Evolutionary conservation across 2,888 invertebrate genomes (phyloP).

Genomic region (Exephanes ischioxanthus): DNA sequence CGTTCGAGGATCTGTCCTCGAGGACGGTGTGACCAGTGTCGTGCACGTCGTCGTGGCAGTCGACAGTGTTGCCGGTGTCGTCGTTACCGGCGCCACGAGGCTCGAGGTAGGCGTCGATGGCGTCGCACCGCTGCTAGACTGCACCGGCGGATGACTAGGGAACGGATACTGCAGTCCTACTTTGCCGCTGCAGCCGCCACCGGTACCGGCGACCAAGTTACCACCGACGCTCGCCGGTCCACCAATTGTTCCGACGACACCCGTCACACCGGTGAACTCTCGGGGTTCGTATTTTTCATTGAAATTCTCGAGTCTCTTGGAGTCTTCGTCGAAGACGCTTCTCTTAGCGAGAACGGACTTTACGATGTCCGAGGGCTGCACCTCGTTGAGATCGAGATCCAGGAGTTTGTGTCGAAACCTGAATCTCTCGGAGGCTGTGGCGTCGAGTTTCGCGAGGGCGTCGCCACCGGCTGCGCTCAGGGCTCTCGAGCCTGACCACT

Average conservation of each 20-base stretch:
- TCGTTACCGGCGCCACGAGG: conserved; percentile 61
- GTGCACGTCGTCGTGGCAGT: conserved; percentile 67
- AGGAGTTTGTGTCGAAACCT: conserved; percentile 91
- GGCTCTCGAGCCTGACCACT: conserved; percentile 92
- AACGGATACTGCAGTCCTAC: conserved; percentile 91
- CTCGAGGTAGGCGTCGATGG: conserved; percentile 57
- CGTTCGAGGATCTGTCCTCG: conserved; percentile 78
- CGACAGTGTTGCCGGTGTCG: conserved; percentile 65
- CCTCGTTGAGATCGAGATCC: conserved; percentile 92
- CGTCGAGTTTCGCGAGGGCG: conserved; percentile 86
- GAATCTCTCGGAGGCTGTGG: conserved; percentile 86
- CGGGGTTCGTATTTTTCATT: conserved; percentile 92
- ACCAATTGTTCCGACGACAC: conserved; percentile 76
- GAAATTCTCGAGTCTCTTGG: conserved; percentile 95
- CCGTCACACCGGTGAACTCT: conserved; percentile 85
- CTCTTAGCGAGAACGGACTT: conserved; percentile 96
- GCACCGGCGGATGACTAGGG: conserved; percentile 90
- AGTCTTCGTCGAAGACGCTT: conserved; percentile 98
- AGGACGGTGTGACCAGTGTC: conserved; percentile 66
- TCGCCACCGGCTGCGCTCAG: conserved; percentile 87
- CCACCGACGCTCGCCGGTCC: conserved; percentile 65
- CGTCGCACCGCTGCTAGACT: conserved; percentile 73
- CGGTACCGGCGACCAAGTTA: conserved; percentile 43
- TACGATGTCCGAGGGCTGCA: conserved; percentile 97
- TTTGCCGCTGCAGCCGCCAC: conserved; percentile 85